A percentile compares a stretch with the other conserved stretches of the same genome.
Conservation (phyloP, 2,888 invertebrate genomes). For the Apamea sordens region DNA sequence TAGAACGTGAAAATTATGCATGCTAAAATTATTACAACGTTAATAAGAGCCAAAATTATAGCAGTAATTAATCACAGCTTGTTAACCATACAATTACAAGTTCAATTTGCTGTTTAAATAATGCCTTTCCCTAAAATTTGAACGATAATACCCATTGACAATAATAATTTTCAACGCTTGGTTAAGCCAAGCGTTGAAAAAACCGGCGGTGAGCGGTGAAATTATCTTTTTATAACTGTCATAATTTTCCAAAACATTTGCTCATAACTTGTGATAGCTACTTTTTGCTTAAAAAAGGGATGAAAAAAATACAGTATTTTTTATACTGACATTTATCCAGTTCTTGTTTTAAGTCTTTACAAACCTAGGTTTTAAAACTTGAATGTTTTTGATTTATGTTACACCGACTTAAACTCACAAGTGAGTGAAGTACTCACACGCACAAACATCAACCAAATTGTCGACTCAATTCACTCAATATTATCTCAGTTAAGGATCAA, state of each 20-base stretch:
- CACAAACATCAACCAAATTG: neutral
- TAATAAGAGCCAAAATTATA: constrained; percentile 53
- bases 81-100: constrained; percentile 58
- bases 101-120: constrained; percentile 50
- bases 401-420: neutral
- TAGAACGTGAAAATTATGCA: constrained; percentile 50
- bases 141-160: constrained; percentile 40
- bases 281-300: neutral
- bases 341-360: neutral
- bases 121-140: constrained; percentile 17
- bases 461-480: constrained; percentile 20
- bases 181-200: constrained; percentile 1
- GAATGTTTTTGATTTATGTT: neutral
- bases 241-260: constrained; percentile 51
- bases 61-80: constrained; percentile 60
- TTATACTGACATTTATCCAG: neutral
- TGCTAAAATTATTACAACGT: constrained; percentile 40
- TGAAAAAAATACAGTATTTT: too few relatives aligned
- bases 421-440: neutral
- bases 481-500: constrained; percentile 29
- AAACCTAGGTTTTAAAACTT: neutral
- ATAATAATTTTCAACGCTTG: constrained; percentile 38
- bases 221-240: constrained; percentile 35
- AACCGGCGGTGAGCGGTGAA: constrained; percentile 14
- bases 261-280: constrained; percentile 9